These are phyloP conservation scores for Typhlomys cinereus DNA, from an alignment of 2,113 vertebrate genomes.

Conservation along the genomic window DNA sequence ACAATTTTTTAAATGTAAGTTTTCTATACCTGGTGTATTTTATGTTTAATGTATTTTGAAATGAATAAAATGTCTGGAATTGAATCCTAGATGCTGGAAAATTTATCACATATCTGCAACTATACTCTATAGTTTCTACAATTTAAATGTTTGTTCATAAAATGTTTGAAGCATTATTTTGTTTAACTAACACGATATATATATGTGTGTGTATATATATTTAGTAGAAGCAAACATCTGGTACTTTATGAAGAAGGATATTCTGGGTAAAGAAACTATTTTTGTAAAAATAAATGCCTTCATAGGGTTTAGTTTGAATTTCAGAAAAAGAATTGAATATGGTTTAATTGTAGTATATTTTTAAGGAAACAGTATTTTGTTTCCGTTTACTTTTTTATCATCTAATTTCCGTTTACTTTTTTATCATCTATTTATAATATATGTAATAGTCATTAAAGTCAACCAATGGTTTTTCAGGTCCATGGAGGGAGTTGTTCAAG, in stretches of 20 bases:
- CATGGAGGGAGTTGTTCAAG: conserved; percentile 41
- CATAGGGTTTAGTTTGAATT: neutral
- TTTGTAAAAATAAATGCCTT: conserved; percentile 30
- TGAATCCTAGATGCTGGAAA: conserved; percentile 39
- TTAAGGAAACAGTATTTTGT: neutral
- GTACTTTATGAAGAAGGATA: neutral
- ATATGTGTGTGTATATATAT: neutral
- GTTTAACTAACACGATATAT: neutral
- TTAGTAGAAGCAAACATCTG: conserved; percentile 44
- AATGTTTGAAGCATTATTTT: conserved; percentile 41
- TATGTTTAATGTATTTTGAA: neutral
- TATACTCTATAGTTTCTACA: conserved; percentile 8
- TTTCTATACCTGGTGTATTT: neutral
- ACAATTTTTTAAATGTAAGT: neutral
- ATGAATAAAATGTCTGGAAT: conserved; percentile 38
- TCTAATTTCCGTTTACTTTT: conserved; percentile 48
- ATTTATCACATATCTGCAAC: conserved; percentile 15
- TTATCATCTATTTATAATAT: neutral
- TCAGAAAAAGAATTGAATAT: conserved; percentile 5
- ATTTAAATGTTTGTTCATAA: conserved; percentile 34
- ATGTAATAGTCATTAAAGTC: conserved; percentile 44
- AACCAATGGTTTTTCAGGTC: conserved; percentile 17
- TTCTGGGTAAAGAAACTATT: conserved; percentile 29
- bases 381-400: conserved; percentile 36
- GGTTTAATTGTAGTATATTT: conserved; percentile 63